phyloP scores from a whole-genome alignment of 2,888 invertebrate species.

The Acleris sparsana region DNA sequence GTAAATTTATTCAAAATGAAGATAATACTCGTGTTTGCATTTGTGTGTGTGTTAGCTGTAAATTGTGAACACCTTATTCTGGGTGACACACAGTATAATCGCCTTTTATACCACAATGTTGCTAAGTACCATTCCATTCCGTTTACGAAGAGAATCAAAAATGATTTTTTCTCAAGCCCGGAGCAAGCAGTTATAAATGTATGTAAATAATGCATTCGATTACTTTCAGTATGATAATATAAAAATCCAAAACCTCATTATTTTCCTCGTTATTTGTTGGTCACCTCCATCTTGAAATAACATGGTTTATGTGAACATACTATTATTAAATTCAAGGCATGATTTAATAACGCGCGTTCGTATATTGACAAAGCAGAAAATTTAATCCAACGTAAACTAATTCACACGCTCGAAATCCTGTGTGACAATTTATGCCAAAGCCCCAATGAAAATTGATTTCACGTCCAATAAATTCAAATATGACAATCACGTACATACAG shows the following conservation, averaged over 20 bases:
- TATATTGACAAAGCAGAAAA: conserved; percentile 16
- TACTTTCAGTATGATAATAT: too few relatives aligned
- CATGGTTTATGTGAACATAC: too few relatives aligned
- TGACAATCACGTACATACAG: conserved; percentile 30
- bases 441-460: conserved; percentile 33
- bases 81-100: conserved; percentile 50
- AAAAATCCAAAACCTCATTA: too few relatives aligned
- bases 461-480: conserved; percentile 33
- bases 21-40: conserved; percentile 1
- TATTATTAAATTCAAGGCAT: not conserved
- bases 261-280: too few relatives aligned
- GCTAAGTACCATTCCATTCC: conserved; percentile 51
- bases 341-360: conserved; percentile 3
- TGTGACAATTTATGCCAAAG: conserved; percentile 30
- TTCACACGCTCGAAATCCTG: conserved; percentile 28
- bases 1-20: conserved; percentile 1
- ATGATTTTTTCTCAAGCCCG: conserved; percentile 53
- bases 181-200: conserved; percentile 53
- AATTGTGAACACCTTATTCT: conserved; percentile 52
- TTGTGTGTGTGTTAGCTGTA: conserved; percentile 3
- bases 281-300: too few relatives aligned
- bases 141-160: conserved; percentile 53
- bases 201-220: conserved; percentile 41
- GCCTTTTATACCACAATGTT: conserved; percentile 50
- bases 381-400: conserved; percentile 27